phyloP scores from a whole-genome alignment of 2,797 vertebrate species.

The Orientallactaga sibirica region DNA sequence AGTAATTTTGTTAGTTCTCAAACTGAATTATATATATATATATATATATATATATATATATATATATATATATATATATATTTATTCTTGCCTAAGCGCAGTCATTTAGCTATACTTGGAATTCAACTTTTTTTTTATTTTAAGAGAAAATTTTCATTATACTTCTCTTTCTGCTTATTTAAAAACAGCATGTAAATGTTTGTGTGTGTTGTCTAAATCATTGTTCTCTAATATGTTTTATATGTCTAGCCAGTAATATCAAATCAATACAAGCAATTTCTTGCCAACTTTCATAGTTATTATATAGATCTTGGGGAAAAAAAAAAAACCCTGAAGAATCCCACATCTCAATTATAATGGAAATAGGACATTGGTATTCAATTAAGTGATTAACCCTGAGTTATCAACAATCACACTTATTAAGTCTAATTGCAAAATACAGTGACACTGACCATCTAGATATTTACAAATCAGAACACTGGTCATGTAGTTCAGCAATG shows the following conservation, averaged over 20 bases:
- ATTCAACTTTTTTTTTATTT: slow-evolving; percentile 20
- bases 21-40: neutral
- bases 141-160: neutral
- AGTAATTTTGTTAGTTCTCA: neutral
- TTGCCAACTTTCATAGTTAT: slow-evolving; percentile 55
- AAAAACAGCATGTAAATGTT: neutral
- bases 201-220: neutral
- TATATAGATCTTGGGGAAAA: slow-evolving; percentile 14
- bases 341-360: slow-evolving; percentile 31
- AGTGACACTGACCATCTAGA: neutral
- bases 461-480: neutral
- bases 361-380: slow-evolving; percentile 29
- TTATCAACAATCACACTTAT: neutral
- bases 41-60: too few relatives aligned
- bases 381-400: slow-evolving; percentile 29
- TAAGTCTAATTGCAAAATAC: slow-evolving; percentile 21
- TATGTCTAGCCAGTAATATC: neutral
- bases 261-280: slow-evolving; percentile 56
- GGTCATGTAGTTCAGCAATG: neutral
- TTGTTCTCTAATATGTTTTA: neutral
- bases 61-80: too few relatives aligned
- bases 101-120: neutral
- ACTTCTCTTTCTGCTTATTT: neutral
- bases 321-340: slow-evolving; percentile 17
- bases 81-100: neutral